A percentile compares a stretch with the other conserved stretches of the same genome.
phyloP scores from a whole-genome alignment of 2,113 vertebrate genomes.

The Pseudopipra pipra region DNA sequence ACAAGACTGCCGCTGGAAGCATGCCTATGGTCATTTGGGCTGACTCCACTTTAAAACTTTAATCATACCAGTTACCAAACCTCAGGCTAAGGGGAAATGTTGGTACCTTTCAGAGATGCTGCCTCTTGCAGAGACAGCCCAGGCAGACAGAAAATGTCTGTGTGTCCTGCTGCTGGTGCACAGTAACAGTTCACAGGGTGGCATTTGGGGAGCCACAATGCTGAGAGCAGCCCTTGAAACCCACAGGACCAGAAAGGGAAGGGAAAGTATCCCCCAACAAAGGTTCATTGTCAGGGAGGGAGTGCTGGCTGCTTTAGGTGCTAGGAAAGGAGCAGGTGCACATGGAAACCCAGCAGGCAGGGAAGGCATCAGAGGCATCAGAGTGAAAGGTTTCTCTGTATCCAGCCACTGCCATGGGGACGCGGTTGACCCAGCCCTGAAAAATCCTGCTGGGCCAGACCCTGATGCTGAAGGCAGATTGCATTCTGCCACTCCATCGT shows the following conservation, averaged over 20 bases:
- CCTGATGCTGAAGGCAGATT: background rate
- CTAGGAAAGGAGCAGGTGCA: background rate
- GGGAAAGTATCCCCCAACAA: rapidly evolving
- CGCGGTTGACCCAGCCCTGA: background rate
- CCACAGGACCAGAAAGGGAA: background rate
- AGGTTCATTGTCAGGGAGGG: background rate
- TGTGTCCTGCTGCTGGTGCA: background rate
- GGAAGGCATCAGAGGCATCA: background rate
- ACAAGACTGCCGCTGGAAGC: background rate
- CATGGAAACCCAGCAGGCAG: background rate
- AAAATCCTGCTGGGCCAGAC: background rate
- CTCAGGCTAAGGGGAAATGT: background rate
- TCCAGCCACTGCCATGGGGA: background rate
- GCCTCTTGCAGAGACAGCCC: background rate
- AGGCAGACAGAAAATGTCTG: background rate
- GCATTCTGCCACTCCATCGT: background rate
- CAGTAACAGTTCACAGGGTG: background rate
- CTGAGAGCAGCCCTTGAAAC: background rate
- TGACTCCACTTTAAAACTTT: background rate
- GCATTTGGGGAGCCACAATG: background rate
- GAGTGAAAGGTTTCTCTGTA: background rate
- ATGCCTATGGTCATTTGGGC: background rate
- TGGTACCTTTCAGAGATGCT: background rate
- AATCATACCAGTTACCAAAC: background rate
- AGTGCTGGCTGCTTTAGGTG: background rate